These are phyloP conservation scores for Aeoliscus strigatus DNA, from an alignment of 2,797 vertebrate species.

Conservation along the genomic window DNA sequence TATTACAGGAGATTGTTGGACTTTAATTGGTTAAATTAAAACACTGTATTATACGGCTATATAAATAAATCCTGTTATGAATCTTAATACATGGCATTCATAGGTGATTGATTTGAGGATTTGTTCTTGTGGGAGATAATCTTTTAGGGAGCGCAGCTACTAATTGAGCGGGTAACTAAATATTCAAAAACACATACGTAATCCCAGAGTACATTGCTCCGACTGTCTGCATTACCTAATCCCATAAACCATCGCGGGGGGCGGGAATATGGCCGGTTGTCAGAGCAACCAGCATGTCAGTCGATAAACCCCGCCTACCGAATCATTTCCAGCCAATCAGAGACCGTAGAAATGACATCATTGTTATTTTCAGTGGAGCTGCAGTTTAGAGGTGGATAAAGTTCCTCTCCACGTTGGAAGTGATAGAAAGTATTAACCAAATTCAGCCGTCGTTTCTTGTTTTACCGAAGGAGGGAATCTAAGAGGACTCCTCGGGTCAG, in stretches of 20 bases:
- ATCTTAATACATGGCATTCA: background rate
- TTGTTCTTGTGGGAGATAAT: conserved; percentile 1
- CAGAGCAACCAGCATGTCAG: conserved; percentile 80
- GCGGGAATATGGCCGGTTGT: conserved; percentile 81
- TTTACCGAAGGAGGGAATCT: conserved; percentile 11
- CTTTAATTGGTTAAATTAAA: too few species aligned
- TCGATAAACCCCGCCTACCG: conserved; percentile 66
- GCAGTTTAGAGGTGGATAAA: conserved; percentile 87
- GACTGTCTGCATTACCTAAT: conserved; percentile 91
- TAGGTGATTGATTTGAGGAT: background rate
- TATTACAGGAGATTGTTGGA: background rate
- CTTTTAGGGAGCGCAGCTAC: conserved; percentile 32
- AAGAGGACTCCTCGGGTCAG: conserved; percentile 12
- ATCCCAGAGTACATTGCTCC: conserved; percentile 91
- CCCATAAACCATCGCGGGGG: conserved; percentile 85
- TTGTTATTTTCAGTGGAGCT: conserved; percentile 96
- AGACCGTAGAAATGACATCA: conserved; percentile 88
- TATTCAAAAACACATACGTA: conserved; percentile 94
- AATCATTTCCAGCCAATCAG: conserved; percentile 77
- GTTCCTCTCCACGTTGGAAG: conserved; percentile 89
- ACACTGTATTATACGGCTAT: too few species aligned
- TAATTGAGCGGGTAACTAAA: conserved; percentile 80
- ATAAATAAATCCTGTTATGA: too few species aligned
- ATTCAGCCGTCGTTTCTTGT: conserved; percentile 31
- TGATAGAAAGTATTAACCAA: conserved; percentile 79